phyloP scores from a whole-genome alignment of 2,113 vertebrate species.

The Trichechus manatus region DNA sequence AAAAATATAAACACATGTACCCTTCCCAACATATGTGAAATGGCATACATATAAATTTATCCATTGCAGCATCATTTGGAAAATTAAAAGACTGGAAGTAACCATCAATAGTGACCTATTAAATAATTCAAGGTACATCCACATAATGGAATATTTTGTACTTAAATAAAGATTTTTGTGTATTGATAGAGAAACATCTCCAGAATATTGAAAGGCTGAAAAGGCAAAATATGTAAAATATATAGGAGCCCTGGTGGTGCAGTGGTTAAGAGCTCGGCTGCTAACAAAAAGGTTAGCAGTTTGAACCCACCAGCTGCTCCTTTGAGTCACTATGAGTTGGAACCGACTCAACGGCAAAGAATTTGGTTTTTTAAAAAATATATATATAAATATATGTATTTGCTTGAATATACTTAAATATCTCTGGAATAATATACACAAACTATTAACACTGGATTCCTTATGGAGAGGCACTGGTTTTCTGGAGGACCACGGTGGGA shows the following conservation, averaged over 20 bases:
- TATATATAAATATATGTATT: background rate
- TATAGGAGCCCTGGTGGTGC: no score
- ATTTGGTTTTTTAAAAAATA: background rate
- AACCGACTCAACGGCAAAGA: no score
- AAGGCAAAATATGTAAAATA: slow-evolving; percentile 18
- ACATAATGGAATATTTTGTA: background rate
- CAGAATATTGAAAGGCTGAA: background rate
- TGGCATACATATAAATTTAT: background rate
- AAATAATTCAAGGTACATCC: background rate
- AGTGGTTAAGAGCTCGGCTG: no score
- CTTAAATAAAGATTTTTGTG: background rate
- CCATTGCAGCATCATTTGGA: slow-evolving; percentile 1
- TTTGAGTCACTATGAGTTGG: no score
- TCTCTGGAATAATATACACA: background rate
- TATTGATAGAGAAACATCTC: background rate
- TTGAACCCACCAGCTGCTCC: no score
- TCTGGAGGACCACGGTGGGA: background rate
- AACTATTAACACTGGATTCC: background rate
- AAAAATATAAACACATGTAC: background rate
- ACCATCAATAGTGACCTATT: background rate
- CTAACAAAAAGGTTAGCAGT: no score
- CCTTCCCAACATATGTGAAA: slow-evolving; percentile 24
- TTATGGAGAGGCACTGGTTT: background rate
- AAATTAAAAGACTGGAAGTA: background rate
- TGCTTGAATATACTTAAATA: slow-evolving; percentile 31